Base-by-base conservation (phyloP, 2,113 vertebrate genomes). In the Tichodroma muraria region DNA sequence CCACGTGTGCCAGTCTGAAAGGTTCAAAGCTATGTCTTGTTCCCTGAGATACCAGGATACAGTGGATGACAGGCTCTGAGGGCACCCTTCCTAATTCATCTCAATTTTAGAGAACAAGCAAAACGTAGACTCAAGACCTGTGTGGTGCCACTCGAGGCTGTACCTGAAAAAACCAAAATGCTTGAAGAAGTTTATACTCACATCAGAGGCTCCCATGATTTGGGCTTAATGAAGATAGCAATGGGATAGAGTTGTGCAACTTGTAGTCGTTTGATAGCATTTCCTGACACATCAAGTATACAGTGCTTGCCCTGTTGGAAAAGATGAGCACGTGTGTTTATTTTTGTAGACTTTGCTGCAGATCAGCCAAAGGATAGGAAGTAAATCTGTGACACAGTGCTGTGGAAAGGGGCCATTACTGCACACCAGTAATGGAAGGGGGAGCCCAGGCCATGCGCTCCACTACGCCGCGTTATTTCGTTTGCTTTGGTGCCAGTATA, bases 211-310 rank as follows among this genome's bases (percentile, higher is more conserved):
- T 99, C 99, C 92, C 98, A 97, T 76, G 99, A 99, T 94, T 98
- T 99, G 57, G 99, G 99, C 95, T 99, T 99, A 93, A 99, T 99
- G 97, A 99, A 99, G 98, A 99, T 99, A 97, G 99, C 99, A 45
- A 99, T 99, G 76, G 99, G 99, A 96, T 99, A 99, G 76, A 99
- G 99, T 98, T 99, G 99, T 97, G 99, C 99, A 97, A 99, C 99
- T 98, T 99, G 99, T 98, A 99, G 97, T 97, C 99, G 97, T 97
- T 99, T 99, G 97, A 99, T 99, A 95, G 99, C 99, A 45, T 99
- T 99, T 97, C 99, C 99, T 87, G 99, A 99, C 95, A 99, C 99
- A 47, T 99, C 99, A 68, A 99, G 98, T 96, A 99, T 99, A 97
- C 99, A 99, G 98, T 99, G 99, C 95, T 99, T 99, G 87, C 99